Conservation (phyloP, 2,797 vertebrate genomes). For the Buceros bicornis region DNA sequence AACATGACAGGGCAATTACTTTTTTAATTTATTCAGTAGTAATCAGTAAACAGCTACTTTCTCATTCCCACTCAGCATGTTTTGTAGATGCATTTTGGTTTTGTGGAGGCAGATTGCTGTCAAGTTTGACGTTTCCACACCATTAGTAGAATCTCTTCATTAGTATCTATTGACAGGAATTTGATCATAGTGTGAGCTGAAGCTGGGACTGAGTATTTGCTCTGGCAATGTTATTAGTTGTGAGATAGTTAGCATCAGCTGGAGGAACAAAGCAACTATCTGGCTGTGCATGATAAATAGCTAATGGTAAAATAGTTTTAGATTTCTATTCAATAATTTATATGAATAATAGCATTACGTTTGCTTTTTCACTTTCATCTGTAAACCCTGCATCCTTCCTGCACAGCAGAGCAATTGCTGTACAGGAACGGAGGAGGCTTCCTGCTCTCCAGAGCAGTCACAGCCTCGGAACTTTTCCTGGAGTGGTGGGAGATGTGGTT, state of each 20-base stretch:
- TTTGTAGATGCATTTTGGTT: neutral
- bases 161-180: neutral
- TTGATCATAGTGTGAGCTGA: neutral
- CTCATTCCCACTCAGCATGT: neutral
- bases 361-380: neutral
- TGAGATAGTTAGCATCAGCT: neutral
- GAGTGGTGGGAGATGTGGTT: neutral
- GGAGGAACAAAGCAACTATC: neutral
- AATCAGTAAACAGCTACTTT: slow-evolving; percentile 9
- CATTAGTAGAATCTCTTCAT: neutral
- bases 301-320: neutral
- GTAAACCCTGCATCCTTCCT: neutral
- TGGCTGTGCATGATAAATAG: neutral
- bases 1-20: slow-evolving; percentile 13
- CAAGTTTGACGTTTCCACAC: neutral
- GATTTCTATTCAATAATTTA: neutral
- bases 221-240: neutral
- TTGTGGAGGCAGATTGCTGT: slow-evolving; percentile 29
- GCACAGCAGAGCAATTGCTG: neutral
- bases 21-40: neutral
- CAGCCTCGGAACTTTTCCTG: neutral
- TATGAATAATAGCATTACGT: neutral
- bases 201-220: neutral
- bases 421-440: neutral
- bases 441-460: neutral